Evolutionary conservation across 2,888 invertebrate genomes (phyloP).

Genomic region (Drosophila atripex): DNA sequence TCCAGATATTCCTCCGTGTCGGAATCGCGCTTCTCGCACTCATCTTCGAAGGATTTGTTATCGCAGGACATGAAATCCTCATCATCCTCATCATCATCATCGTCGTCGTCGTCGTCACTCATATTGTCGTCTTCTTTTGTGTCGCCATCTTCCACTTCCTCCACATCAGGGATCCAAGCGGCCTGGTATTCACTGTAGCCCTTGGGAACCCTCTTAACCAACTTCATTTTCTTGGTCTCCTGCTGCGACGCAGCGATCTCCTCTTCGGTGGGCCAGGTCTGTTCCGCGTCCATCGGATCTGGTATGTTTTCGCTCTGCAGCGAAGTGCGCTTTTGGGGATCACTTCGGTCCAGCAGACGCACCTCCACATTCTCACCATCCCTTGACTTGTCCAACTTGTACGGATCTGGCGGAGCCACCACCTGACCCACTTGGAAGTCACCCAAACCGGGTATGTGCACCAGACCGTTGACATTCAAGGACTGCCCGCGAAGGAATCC

Average conservation of each 20-base stretch:
- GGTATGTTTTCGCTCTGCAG: conserved; percentile 91
- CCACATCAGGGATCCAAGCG: conserved; percentile 93
- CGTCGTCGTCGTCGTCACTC: conserved; percentile 59
- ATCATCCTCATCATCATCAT: conserved; percentile 55
- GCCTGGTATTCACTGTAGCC: conserved; percentile 99
- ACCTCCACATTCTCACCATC: conserved; percentile 70
- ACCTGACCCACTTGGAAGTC: conserved; percentile 96
- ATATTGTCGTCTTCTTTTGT: conserved; percentile 63
- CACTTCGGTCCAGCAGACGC: conserved; percentile 85
- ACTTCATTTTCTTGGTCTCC: conserved; percentile 86
- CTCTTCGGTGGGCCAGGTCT: conserved; percentile 98
- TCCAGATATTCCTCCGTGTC: conserved; percentile 88
- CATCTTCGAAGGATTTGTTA: conserved; percentile 84
- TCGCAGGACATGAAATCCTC: conserved; percentile 83
- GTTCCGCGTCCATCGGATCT: conserved; percentile 97
- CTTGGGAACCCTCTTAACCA: conserved; percentile 93
- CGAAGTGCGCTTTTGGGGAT: conserved; percentile 89
- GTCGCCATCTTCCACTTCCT: conserved; percentile 85
- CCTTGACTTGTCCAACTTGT: conserved; percentile 85
- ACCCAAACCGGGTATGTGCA: conserved; percentile 96
- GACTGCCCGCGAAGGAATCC: conserved; percentile 94
- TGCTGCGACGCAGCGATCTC: conserved; percentile 90
- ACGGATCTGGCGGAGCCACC: conserved; percentile 89
- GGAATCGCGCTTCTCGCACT: conserved; percentile 83
- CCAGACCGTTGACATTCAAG: conserved; percentile 93